Evolutionary conservation across 2,888 invertebrate genomes (phyloP).

Genomic region (Slavum lentiscoides): DNA sequence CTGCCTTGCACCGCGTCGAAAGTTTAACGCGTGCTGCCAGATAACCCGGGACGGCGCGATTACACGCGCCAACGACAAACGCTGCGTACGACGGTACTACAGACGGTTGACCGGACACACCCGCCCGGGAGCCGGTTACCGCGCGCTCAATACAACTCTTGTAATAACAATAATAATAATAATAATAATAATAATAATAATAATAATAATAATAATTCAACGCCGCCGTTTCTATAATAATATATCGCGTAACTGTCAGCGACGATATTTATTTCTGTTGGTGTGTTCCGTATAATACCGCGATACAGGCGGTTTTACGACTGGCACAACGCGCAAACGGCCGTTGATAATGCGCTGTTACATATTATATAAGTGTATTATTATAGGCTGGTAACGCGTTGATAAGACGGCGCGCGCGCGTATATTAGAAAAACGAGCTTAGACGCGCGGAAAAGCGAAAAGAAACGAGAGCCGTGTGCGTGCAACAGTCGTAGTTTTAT

Average conservation of each 20-base stretch:
- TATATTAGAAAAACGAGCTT: neutral
- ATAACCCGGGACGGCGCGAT: too few species aligned
- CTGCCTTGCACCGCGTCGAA: too few species aligned
- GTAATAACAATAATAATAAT: neutral
- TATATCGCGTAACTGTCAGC: conserved; percentile 13
- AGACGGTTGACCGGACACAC: too few species aligned
- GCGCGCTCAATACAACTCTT: too few species aligned
- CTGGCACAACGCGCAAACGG: neutral
- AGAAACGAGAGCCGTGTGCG: neutral
- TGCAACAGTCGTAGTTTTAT: conserved; percentile 28
- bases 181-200: neutral
- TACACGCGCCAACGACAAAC: too few species aligned
- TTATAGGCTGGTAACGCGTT: conserved; percentile 18
- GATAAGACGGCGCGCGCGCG: conserved; percentile 20
- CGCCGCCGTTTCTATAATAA: conserved; percentile 24
- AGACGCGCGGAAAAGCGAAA: neutral
- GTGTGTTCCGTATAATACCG: neutral
- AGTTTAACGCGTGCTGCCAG: too few species aligned
- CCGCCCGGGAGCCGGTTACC: too few species aligned
- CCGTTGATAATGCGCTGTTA: conserved; percentile 29
- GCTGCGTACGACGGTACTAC: too few species aligned
- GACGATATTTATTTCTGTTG: neutral
- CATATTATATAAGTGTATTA: neutral
- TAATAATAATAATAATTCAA: conserved; percentile 10
- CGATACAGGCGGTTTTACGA: conserved; percentile 5